These are phyloP conservation scores for Pogonus chalceus DNA, from an alignment of 1,140 invertebrate genomes.

Conservation along the genomic window DNA sequence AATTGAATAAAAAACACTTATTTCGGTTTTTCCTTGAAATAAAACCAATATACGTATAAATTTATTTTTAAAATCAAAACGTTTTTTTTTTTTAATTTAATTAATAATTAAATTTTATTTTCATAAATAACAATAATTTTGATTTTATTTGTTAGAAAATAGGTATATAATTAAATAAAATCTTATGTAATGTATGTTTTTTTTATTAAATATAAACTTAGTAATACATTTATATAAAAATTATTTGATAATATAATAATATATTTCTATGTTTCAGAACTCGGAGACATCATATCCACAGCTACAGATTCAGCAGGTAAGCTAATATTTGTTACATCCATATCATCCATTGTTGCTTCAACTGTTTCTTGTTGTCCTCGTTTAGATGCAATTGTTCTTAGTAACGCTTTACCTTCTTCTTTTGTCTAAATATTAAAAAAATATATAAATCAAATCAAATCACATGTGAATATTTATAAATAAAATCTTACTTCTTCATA, in stretches of 20 bases:
- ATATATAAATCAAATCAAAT: conserved; percentile 17
- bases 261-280: neutral
- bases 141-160: too few relatives aligned
- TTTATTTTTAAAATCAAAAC: too few relatives aligned
- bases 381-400: conserved; percentile 69
- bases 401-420: conserved; percentile 80
- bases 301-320: neutral
- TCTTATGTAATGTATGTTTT: too few relatives aligned
- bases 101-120: too few relatives aligned
- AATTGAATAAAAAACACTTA: too few relatives aligned
- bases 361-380: conserved; percentile 37
- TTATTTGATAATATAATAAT: neutral
- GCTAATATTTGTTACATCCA: neutral
- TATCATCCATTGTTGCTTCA: conserved; percentile 17
- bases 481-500: conserved; percentile 51
- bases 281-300: neutral
- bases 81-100: too few relatives aligned
- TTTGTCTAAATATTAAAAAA: conserved; percentile 56
- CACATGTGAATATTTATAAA: conserved; percentile 12
- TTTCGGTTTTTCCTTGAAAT: too few relatives aligned
- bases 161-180: too few relatives aligned
- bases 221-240: neutral
- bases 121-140: too few relatives aligned
- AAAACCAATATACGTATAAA: too few relatives aligned
- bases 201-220: neutral